Evolutionary conservation across 2,888 invertebrate genomes (phyloP), one percentile per base, ranked within the genome.

Genomic region (Dicyrtoma fusca): DNA sequence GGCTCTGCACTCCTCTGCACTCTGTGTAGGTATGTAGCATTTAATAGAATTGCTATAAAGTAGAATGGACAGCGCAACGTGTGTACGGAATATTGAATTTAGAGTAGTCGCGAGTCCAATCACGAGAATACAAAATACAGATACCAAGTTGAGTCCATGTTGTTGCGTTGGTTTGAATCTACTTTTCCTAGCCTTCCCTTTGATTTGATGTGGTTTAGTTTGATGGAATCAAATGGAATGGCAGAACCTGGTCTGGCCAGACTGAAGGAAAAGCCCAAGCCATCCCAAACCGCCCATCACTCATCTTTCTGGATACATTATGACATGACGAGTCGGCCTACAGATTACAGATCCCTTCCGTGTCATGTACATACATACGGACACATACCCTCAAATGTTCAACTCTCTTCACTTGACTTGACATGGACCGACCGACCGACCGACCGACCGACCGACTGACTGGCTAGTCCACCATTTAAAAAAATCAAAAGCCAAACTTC

Each of bases 71-170:
- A 57, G 42, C 42, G 21, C 4, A 45, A 73, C 63, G 73, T 73
- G 73, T 73, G 73, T 53, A 73, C 69, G 69, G 73, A 73, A 73
- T 73, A 73, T 73, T 73, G 73, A 73, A 73, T 73, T 73, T 73
- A 73, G 73, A 73, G 73, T 73, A 69, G 69, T 45, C 44, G 44
- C 23, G 13, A 42, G 23, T 25, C 5, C 10, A 4, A 19, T 2
- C 6, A 14, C 63, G 26, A 23, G 57, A 53, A 53, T 10, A 17
- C 11, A 17, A 53, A 10, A 10, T 10, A 53, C 10, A 53, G 55
- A 19, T 17, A 57, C n/a, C n/a, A 34, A 45, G 44, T 14, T 26
- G 19, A 19, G 17, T 34, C 34, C 4, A 34, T 34, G 34, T 34
- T 34, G 34, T 34, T 34, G n/a, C 34, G 34, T 34, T 49, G 51